A percentile compares a stretch with the other conserved stretches of the same genome.
phyloP scores from a whole-genome alignment of 2,888 invertebrate genomes.

The Leptura quadrifasciata region DNA sequence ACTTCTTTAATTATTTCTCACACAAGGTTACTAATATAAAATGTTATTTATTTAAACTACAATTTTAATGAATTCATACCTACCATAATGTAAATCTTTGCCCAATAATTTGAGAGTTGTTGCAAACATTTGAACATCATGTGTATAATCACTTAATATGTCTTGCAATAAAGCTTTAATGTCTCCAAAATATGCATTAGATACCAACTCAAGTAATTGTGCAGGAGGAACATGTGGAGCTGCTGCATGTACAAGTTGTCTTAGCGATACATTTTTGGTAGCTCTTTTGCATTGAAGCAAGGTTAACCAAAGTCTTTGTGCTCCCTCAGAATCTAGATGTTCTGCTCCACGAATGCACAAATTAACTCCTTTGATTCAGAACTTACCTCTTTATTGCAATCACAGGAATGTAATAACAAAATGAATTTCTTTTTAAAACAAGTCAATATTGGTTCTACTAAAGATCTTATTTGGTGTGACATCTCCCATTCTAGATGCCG shows the following conservation, averaged over 20 bases:
- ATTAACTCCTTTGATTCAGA: slow-evolving; percentile 68
- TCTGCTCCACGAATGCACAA: slow-evolving; percentile 74
- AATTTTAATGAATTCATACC: slow-evolving; percentile 48
- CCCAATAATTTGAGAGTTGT: slow-evolving; percentile 81
- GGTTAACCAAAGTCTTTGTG: slow-evolving; percentile 75
- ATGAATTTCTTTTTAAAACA: no score
- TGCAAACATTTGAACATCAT: slow-evolving; percentile 83
- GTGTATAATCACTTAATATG: slow-evolving; percentile 85
- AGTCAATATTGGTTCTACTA: no score
- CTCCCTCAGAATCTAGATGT: slow-evolving; percentile 71
- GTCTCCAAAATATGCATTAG: slow-evolving; percentile 79
- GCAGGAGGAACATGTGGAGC: slow-evolving; percentile 77
- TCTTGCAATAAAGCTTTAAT: slow-evolving; percentile 78
- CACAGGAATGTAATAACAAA: no score
- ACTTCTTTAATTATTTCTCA: no score
- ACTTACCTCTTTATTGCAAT: no score
- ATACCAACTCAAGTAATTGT: slow-evolving; percentile 78
- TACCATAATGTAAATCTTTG: slow-evolving; percentile 80
- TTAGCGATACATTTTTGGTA: slow-evolving; percentile 71
- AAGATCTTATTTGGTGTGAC: no score
- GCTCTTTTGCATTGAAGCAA: slow-evolving; percentile 73
- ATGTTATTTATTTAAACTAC: neutral
- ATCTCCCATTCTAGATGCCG: no score
- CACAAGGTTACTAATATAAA: neutral
- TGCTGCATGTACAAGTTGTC: slow-evolving; percentile 76